A percentile compares a stretch with the other conserved stretches of the same genome.
phyloP scores from a whole-genome alignment of 2,888 invertebrate genomes.

The Hydroisotoma schaefferi region DNA sequence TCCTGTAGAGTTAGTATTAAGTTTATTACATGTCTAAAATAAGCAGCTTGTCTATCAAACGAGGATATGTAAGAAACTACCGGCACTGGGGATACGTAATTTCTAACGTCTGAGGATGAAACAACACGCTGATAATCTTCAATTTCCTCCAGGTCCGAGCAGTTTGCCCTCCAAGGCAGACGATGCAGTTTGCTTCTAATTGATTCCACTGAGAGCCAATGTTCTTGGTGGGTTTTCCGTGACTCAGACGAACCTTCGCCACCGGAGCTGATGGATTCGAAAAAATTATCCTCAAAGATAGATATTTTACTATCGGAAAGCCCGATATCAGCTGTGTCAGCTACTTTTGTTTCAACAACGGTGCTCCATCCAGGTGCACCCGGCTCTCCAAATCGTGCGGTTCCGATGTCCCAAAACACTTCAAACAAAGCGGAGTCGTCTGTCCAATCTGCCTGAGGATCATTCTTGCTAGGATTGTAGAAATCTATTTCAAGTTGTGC shows the following conservation, averaged over 20 bases:
- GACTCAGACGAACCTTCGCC: not conserved
- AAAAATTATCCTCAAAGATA: conserved; percentile 39
- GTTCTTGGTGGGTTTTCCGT: conserved; percentile 4
- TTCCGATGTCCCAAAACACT: conserved; percentile 43
- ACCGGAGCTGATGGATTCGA: conserved; percentile 23
- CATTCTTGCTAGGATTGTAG: conserved; percentile 26
- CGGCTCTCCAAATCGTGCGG: conserved; percentile 41
- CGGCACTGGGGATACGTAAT: conserved; percentile 34
- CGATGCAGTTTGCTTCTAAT: conserved; percentile 36
- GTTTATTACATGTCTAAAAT: conserved; percentile 43
- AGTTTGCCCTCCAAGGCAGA: conserved; percentile 39
- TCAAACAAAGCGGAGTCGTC: conserved; percentile 30
- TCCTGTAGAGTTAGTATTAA: conserved; percentile 37
- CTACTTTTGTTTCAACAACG: conserved; percentile 9
- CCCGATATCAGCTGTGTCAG: not conserved
- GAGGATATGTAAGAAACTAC: conserved; percentile 20
- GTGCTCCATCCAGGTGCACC: conserved; percentile 37
- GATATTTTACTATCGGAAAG: conserved; percentile 26
- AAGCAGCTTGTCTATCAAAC: conserved; percentile 33
- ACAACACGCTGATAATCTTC: conserved; percentile 41
- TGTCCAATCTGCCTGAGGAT: conserved; percentile 24
- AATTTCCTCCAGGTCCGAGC: conserved; percentile 36
- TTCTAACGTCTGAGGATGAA: conserved; percentile 21
- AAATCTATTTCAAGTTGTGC: conserved; percentile 46
- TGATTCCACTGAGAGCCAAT: conserved; percentile 39